phyloP scores from a whole-genome alignment of 2,113 vertebrate genomes.

The Alligator mississippiensis region DNA sequence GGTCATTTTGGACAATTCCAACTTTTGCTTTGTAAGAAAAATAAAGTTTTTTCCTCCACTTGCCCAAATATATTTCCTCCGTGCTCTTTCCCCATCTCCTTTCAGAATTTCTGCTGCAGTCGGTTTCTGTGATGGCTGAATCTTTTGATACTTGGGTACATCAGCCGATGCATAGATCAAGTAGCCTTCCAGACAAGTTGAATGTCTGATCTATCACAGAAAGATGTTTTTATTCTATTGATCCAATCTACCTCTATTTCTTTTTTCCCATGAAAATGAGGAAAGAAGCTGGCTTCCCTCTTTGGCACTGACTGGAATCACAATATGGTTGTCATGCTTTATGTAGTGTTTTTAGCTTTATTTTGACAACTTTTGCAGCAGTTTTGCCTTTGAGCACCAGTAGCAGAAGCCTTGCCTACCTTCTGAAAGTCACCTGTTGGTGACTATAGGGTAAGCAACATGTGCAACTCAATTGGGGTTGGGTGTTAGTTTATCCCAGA shows the following conservation, averaged over 20 bases:
- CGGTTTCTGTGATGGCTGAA: neutral
- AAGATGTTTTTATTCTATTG: no score
- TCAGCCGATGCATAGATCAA: neutral
- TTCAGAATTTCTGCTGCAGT: neutral
- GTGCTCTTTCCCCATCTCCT: neutral
- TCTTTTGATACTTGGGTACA: accelerated
- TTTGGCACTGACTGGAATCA: neutral
- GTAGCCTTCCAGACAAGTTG: neutral
- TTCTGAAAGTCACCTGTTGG: neutral
- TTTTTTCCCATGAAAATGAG: neutral
- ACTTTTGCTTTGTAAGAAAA: accelerated
- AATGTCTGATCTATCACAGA: neutral
- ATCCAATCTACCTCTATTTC: neutral
- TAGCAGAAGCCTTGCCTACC: neutral
- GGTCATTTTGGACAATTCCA: neutral
- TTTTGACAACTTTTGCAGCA: neutral
- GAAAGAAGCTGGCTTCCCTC: neutral
- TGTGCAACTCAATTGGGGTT: neutral
- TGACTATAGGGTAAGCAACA: neutral
- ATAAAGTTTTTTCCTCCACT: neutral
- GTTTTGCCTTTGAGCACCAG: neutral
- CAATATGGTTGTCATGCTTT: neutral
- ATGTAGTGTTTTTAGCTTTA: neutral
- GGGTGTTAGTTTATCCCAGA: neutral
- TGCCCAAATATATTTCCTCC: neutral